Evolutionary conservation across 2,888 invertebrate species (phyloP).

Genomic region (Scaptomyza cyrtandrae): DNA sequence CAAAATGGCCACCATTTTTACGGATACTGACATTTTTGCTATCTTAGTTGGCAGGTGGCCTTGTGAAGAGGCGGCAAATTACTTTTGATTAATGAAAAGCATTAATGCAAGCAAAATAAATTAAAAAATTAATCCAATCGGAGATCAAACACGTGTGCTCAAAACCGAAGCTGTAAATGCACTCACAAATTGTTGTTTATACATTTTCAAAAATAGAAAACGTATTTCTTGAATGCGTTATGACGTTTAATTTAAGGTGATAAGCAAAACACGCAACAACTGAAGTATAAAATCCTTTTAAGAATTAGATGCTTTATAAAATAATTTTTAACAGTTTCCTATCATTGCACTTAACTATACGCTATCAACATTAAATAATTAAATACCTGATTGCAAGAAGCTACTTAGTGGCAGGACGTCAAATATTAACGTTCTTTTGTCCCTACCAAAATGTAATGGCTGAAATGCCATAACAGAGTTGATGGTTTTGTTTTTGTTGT

Average conservation of each 20-base stretch:
- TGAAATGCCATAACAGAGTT: slow-evolving; percentile 31
- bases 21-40: slow-evolving; percentile 64
- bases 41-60: slow-evolving; percentile 63
- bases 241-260: no score
- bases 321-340: neutral
- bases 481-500: slow-evolving; percentile 16
- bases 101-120: slow-evolving; percentile 54
- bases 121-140: slow-evolving; percentile 39
- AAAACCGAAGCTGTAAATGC: slow-evolving; percentile 27
- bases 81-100: slow-evolving; percentile 78
- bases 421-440: slow-evolving; percentile 58
- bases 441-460: slow-evolving; percentile 36
- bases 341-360: neutral
- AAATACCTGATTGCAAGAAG: slow-evolving; percentile 23
- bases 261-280: no score
- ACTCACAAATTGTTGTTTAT: slow-evolving; percentile 13
- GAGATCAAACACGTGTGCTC: neutral
- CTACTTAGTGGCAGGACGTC: slow-evolving; percentile 40
- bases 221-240: no score
- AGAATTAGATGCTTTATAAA: no score
- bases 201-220: no score
- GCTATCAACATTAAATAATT: slow-evolving; percentile 2
- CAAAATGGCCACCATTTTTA: slow-evolving; percentile 71
- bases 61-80: slow-evolving; percentile 62
- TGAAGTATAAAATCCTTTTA: no score